Percentiles rank a stretch among this genome's conserved stretches.
phyloP scores from a whole-genome alignment of 1,140 invertebrate species.

The Steinernema khuongi region DNA sequence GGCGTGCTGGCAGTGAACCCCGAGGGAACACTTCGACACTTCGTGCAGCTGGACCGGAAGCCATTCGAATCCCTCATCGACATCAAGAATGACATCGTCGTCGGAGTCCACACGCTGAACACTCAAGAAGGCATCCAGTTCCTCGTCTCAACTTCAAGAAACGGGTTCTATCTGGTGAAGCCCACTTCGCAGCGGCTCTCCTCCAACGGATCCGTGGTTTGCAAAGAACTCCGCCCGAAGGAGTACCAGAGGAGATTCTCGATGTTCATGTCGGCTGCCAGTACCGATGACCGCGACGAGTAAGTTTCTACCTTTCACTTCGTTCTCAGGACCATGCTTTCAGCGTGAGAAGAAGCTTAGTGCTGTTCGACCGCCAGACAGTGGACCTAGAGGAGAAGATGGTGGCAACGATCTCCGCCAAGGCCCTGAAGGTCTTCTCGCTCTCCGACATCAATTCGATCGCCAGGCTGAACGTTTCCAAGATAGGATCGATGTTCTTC shows the following conservation, averaged over 20 bases:
- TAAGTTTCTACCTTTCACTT: neutral
- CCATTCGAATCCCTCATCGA: neutral
- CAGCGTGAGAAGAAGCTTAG: neutral
- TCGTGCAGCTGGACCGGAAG: neutral
- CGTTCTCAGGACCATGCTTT: neutral
- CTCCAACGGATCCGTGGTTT: neutral
- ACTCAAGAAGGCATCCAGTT: neutral
- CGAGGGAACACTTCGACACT: neutral
- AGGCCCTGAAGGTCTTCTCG: neutral
- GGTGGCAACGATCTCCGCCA: neutral
- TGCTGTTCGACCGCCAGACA: neutral
- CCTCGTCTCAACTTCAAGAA: neutral
- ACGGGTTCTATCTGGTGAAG: neutral
- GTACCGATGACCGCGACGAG: neutral
- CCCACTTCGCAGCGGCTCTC: neutral
- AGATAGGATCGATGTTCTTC: neutral
- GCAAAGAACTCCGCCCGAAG: neutral
- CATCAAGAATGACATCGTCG: neutral
- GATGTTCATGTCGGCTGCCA: neutral
- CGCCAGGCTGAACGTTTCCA: neutral
- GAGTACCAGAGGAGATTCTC: neutral
- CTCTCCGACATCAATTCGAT: neutral
- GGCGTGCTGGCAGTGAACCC: neutral
- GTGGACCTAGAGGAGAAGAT: neutral
- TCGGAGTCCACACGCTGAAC: neutral